Conservation (phyloP, 2,797 vertebrate genomes). For the Chloroceryle inda region DNA sequence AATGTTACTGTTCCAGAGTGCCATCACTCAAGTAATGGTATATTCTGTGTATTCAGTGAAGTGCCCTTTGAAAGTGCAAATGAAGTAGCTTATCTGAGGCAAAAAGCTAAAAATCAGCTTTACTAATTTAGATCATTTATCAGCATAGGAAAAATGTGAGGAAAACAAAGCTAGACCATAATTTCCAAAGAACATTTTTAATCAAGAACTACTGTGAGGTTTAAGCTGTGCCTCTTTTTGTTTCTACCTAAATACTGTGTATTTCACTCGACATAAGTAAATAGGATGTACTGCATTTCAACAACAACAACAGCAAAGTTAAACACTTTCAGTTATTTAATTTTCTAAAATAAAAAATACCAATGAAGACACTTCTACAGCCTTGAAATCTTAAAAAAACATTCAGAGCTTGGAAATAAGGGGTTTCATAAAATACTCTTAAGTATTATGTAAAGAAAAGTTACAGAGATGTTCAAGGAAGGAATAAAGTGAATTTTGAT, state of each 20-base stretch:
- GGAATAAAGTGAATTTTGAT: slow-evolving; percentile 42
- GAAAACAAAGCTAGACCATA: background rate
- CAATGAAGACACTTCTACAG: background rate
- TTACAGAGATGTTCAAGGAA: slow-evolving; percentile 15
- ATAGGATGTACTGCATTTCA: background rate
- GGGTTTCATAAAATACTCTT: background rate
- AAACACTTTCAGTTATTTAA: background rate
- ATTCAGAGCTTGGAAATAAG: background rate
- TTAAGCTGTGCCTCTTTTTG: background rate
- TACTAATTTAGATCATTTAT: slow-evolving; percentile 18
- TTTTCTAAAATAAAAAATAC: background rate
- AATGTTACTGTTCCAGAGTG: slow-evolving; percentile 9
- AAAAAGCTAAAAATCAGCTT: background rate
- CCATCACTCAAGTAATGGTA: background rate
- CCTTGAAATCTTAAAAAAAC: background rate
- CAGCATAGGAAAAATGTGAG: background rate
- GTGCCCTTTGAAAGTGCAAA: slow-evolving; percentile 26
- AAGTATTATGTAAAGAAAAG: slow-evolving; percentile 42
- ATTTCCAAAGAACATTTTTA: background rate
- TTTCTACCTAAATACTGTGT: background rate
- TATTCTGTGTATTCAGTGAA: background rate
- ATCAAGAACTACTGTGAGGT: background rate
- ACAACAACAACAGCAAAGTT: background rate
- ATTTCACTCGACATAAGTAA: background rate
- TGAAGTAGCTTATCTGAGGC: background rate